Base-by-base conservation (phyloP, 2,797 vertebrate genomes). In the Sciurus carolinensis region DNA sequence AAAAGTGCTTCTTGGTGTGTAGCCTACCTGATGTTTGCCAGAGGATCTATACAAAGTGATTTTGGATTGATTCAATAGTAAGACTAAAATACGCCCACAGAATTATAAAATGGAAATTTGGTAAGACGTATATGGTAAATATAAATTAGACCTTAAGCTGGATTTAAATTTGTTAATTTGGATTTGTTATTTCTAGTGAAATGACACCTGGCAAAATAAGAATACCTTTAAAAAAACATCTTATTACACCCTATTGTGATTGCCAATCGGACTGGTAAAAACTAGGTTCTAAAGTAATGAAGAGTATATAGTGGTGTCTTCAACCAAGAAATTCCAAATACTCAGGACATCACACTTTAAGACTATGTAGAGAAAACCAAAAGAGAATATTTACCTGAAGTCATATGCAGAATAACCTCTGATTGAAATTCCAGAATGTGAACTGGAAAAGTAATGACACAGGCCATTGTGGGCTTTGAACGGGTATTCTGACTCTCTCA, bases 391-490 rank as follows among this genome's bases (percentile, higher is more conserved):
- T 98, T 99, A 99, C 99, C 99, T 99, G 98, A 99, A 99, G 96
- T 99, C 98, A 96, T 99, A 98, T 0, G 98, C 98, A 92, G 98
- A 97, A 97, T 98, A 99, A 97, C 98, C 98, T 97, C 97, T 99
- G 96, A 99, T 96, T 14, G 98, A 97, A 93, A 99, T 98, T 59
- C 99, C 99, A 67, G 95, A 97, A 36, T 98, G 98, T 57, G 98
- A 98, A 54, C 0, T 85, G 79, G 98, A 93, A 98, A 99, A 99
- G 90, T 99, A 99, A 97, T 98, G 99, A 97, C 99, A 99, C 15
- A 99, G 89, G 89, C 99, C 99, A 1, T 98, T 98, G 83, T 98
- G 96, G 96, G 99, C 99, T 98, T 99, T 99, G 97, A 99, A 99
- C 22, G 98, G 91, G 87, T 99, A 99, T 59, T 99, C 98, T 0